Evolutionary conservation across 2,113 vertebrate genomes (phyloP).

Genomic region (Hassar affinis): DNA sequence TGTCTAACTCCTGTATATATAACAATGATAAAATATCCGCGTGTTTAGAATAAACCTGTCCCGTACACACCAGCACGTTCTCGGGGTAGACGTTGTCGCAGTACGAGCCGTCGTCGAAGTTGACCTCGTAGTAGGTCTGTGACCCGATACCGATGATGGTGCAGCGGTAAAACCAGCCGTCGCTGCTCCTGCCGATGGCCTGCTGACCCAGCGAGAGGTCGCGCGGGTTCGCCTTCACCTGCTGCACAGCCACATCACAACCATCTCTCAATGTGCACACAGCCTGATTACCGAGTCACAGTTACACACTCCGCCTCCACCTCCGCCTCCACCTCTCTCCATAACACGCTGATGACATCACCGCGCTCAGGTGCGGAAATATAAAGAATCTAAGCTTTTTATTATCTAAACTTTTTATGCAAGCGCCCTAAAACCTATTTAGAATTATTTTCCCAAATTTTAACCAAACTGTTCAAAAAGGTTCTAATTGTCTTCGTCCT

Average conservation of each 20-base stretch:
- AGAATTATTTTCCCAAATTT: background rate
- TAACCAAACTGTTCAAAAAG: background rate
- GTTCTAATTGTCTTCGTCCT: background rate
- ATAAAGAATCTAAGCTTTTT: background rate
- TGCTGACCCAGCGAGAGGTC: slow-evolving; percentile 80
- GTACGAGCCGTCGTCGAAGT: slow-evolving; percentile 94
- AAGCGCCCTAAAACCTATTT: background rate
- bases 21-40: background rate
- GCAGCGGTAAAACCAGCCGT: slow-evolving; percentile 87
- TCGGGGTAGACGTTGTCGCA: slow-evolving; percentile 94
- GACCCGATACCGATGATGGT: slow-evolving; percentile 83
- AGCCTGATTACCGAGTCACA: background rate
- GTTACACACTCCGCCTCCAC: background rate
- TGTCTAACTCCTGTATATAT: no score
- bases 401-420: background rate
- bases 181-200: slow-evolving; percentile 87
- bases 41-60: background rate
- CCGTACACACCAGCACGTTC: slow-evolving; percentile 82
- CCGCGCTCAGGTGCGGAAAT: background rate
- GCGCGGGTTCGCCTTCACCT: slow-evolving; percentile 56
- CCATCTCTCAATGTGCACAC: background rate
- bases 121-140: slow-evolving; percentile 92
- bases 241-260: background rate
- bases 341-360: background rate
- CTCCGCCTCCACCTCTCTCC: no score